Percentiles rank a stretch among this genome's conserved stretches.
Evolutionary conservation across 2,797 vertebrate species (phyloP).

Genomic region (Sphenopsis melanotis): DNA sequence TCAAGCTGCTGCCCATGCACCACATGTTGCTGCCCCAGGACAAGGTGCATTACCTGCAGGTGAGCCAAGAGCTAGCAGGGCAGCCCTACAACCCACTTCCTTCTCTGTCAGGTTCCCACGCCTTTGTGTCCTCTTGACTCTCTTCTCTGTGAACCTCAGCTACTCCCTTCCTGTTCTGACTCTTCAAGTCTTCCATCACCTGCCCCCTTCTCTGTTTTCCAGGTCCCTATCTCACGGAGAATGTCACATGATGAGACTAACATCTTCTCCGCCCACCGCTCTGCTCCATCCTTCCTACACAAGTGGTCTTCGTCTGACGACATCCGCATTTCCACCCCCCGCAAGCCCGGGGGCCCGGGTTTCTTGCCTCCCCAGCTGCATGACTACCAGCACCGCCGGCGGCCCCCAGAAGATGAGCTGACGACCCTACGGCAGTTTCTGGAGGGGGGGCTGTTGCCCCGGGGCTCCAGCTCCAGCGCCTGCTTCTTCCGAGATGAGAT

Average conservation of each 20-base stretch:
- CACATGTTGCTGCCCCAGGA: constrained; percentile 79
- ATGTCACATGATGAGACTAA: constrained; percentile 81
- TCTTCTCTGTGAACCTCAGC: background rate
- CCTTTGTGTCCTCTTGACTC: background rate
- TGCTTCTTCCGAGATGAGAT: constrained; percentile 83
- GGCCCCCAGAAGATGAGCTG: constrained; percentile 69
- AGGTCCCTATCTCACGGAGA: constrained; percentile 78
- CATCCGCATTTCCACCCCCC: constrained; percentile 70
- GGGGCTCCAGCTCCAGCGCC: constrained; percentile 61
- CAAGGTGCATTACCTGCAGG: constrained; percentile 79
- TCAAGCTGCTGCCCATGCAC: constrained; percentile 77
- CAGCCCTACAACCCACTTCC: background rate
- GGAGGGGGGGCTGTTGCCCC: constrained; percentile 66
- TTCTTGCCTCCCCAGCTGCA: constrained; percentile 68
- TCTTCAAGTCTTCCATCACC: background rate
- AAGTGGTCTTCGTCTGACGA: constrained; percentile 83
- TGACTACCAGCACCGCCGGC: constrained; percentile 66
- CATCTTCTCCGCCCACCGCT: constrained; percentile 75
- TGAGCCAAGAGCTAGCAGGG: background rate
- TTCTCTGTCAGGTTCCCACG: background rate
- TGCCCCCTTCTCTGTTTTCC: background rate
- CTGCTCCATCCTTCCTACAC: constrained; percentile 76
- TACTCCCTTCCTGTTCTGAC: background rate
- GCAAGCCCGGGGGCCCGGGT: constrained; percentile 56
- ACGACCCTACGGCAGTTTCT: constrained; percentile 77